Evolutionary conservation across 2,888 invertebrate species (phyloP).

Genomic region (Ennomos fuscantarius): DNA sequence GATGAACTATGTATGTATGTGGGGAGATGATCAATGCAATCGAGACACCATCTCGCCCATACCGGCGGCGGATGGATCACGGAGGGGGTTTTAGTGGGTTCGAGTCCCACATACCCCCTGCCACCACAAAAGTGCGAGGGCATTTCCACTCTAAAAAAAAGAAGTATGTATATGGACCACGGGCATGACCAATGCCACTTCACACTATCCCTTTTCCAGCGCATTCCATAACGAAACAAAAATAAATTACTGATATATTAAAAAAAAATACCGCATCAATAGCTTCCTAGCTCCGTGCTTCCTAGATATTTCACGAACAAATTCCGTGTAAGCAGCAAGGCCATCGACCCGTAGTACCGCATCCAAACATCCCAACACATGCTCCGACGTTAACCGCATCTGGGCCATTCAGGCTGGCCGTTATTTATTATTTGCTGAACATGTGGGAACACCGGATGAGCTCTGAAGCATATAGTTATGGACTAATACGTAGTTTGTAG

Average conservation of each 20-base stretch:
- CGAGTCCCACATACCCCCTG: too few species aligned
- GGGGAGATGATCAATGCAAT: not conserved
- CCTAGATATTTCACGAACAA: not conserved
- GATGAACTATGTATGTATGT: not conserved
- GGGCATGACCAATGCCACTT: too few species aligned
- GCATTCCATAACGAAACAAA: too few species aligned
- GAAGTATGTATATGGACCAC: not conserved
- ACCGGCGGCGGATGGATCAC: too few species aligned
- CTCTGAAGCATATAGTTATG: not conserved
- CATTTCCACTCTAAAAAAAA: not conserved
- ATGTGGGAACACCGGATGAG: slow-evolving; percentile 16
- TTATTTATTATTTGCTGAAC: slow-evolving; percentile 16
- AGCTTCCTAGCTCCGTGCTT: not conserved
- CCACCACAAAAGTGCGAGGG: too few species aligned
- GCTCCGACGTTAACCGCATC: slow-evolving; percentile 23
- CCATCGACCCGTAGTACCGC: slow-evolving; percentile 11
- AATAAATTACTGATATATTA: not conserved
- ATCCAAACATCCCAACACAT: slow-evolving; percentile 19
- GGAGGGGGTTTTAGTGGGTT: too few species aligned
- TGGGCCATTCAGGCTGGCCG: slow-evolving; percentile 8
- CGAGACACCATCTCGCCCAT: too few species aligned
- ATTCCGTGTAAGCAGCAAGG: slow-evolving; percentile 9
- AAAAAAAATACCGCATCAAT: not conserved
- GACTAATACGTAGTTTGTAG: too few species aligned
- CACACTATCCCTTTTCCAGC: too few species aligned